These are phyloP conservation scores for Pterobdella sp. DNA, from an alignment of 2,888 invertebrate genomes.

Conservation along the genomic window DNA sequence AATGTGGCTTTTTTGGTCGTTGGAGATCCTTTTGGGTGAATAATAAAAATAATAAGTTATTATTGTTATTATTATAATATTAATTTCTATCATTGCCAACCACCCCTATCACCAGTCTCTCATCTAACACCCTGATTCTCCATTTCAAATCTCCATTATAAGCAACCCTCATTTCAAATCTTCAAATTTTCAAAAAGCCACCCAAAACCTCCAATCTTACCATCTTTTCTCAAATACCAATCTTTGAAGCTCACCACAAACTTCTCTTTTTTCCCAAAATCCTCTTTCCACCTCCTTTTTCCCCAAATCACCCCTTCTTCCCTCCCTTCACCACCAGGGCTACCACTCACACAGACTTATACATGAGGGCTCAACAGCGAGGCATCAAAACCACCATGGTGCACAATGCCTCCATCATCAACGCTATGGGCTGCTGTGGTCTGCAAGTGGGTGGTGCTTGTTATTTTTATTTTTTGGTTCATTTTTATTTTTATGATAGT, in stretches of 20 bases:
- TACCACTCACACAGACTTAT: constrained; percentile 91
- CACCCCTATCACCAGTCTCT: no score
- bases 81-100: constrained; percentile 6
- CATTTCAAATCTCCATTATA: no score
- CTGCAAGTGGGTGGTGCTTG: constrained; percentile 45
- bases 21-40: constrained; percentile 81
- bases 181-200: no score
- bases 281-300: constrained; percentile 2
- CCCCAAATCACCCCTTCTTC: not conserved
- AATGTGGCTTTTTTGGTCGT: constrained; percentile 85
- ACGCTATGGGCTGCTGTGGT: constrained; percentile 75
- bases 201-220: no score
- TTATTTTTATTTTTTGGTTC: no score
- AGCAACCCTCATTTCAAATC: no score
- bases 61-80: constrained; percentile 17
- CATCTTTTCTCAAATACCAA: no score
- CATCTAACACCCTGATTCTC: no score
- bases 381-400: constrained; percentile 58
- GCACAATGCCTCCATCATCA: constrained; percentile 40
- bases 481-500: constrained; percentile 45
- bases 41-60: not conserved
- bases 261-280: not conserved
- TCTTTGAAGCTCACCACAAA: not conserved
- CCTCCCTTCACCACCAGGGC: constrained; percentile 57
- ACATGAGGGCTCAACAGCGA: constrained; percentile 75